Evolutionary conservation across 2,888 invertebrate species (phyloP), one percentile per base, ranked within the genome.

Genomic region (Pterostichus niger): DNA sequence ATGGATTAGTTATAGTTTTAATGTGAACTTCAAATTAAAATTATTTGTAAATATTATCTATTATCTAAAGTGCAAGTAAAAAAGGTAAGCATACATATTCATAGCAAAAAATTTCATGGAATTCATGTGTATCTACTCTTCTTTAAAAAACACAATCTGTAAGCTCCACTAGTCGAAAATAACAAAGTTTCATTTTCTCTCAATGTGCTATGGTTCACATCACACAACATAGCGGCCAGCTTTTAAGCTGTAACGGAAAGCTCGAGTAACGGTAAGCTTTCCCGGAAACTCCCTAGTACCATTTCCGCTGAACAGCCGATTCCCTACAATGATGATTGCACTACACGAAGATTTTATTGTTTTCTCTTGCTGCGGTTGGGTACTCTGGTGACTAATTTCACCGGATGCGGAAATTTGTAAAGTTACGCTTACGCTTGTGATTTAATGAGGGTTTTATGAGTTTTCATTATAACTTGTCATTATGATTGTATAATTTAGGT

Each of bases 281-380:
- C 13, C 64, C 64, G 64, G 64, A 64, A 64, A 31, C 59, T 59
- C 9, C 64, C 35, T 64, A 64, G 64, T 33, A 64, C 33, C 64
- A 64, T 35, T 64, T 64, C 64, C 64, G 64, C 35, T 40, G 33
- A 64, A 64, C 64, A 64, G 64, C 35, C 64, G 64, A 64, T 64
- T n/a, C 35, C 11, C 5, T 33, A 33, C 33, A 64, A 33, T 33
- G 64, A 64, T 64, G 33, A 64, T 64, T 64, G 35, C 64, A 64
- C 64, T 64, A 64, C 64, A 64, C n/a, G 35, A 35, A 64, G 33
- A 33, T 64, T 64, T 64, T 64, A 64, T 64, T 64, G 64, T 64
- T 33, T 61, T 64, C 64, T 64, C 64, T n/a, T 35, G 64, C 31
- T 13, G 10, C 64, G 64, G 64, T 64, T 64, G 64, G 64, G 33